A percentile compares a stretch with the other conserved stretches of the same genome.
Evolutionary conservation across 2,797 vertebrate species (phyloP).

Genomic region (Paramormyrops hopkinsi): DNA sequence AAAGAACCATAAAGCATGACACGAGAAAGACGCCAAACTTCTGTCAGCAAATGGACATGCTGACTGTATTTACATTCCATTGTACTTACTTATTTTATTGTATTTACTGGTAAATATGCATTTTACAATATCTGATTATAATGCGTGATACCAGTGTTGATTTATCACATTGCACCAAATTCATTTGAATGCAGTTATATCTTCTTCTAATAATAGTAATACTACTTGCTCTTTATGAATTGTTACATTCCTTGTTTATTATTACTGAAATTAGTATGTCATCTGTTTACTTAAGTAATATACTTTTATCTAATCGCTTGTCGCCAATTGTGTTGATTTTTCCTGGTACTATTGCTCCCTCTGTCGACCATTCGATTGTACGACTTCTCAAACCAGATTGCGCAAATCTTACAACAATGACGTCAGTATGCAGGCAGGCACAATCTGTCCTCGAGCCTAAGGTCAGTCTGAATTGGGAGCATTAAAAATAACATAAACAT

Average conservation of each 20-base stretch:
- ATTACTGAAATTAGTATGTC: background rate
- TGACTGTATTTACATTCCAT: background rate
- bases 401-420: constrained; percentile 42
- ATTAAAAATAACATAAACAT: background rate
- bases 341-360: constrained; percentile 32
- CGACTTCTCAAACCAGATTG: constrained; percentile 34
- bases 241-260: background rate
- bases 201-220: background rate
- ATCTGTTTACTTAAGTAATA: background rate
- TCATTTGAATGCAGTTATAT: background rate
- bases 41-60: background rate
- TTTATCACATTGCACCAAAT: background rate
- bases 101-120: background rate
- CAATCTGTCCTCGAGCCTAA: constrained; percentile 61
- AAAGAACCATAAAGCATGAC: background rate
- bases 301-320: background rate
- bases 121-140: background rate
- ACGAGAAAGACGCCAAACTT: background rate
- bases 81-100: background rate
- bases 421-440: constrained; percentile 44
- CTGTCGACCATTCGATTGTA: constrained; percentile 41
- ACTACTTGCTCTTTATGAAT: background rate
- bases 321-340: background rate
- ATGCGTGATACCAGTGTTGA: background rate
- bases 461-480: constrained; percentile 44